Evolutionary conservation across 1,140 invertebrate species (phyloP), one percentile per base, ranked within the genome.

Genomic region (Bombus cullumanus): DNA sequence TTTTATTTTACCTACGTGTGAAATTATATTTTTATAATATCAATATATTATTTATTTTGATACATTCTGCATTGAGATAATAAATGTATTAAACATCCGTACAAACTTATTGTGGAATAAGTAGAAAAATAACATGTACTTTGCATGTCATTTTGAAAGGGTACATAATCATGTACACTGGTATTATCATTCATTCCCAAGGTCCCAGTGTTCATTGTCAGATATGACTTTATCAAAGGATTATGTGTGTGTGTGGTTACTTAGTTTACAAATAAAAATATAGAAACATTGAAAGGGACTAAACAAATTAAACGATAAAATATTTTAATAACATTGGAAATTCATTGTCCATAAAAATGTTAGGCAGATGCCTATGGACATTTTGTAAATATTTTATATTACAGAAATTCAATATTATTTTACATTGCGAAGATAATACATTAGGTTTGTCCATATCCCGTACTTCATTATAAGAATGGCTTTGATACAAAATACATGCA

Each of bases 301-400:
- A 81, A 39, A 89, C 90, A 91, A 77, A 83, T 89, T 74, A 80
- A 86, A 91, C 79, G 73, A 91, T 87, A 90, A 90, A 90, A 91
- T 91, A 71, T 88, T 90, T 91, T 87, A 87, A 92, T 91, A 92
- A 82, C 86, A 88, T 84, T 88, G 81, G 77, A 90, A 81, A 86
- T 87, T 88, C 80, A 91, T 80, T 85, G 43, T 86, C 88, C 66
- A 88, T 83, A 69, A 86, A 72, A 83, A 43, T 86, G 53, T 86
- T 74, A 74, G 64, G 69, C 72, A 34, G 66, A 64, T 66, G 71
- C 77, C 80, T 79, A 31, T 86, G 71, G 66, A 76, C 66, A 87
- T 78, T 83, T 28, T 57, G 85, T 83, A 86, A 88, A 84, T 87
- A 81, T 90, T 86, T 86, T 90, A 91, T 90, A 87, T 86, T 90